These are phyloP conservation scores for Syngnathus acus DNA, from an alignment of 2,797 vertebrate species.

Conservation along the genomic window DNA sequence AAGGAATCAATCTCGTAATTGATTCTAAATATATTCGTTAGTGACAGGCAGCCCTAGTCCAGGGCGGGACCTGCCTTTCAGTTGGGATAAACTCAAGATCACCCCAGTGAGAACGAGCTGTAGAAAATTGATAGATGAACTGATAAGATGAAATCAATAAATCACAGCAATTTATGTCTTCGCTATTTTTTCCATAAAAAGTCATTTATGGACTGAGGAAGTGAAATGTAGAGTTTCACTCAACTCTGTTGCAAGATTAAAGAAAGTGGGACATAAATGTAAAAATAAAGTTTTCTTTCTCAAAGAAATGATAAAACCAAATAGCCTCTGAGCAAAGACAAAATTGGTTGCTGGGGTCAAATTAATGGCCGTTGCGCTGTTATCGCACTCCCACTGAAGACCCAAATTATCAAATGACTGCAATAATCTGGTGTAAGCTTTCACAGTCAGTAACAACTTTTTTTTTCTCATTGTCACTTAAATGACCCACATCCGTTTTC, in stretches of 20 bases:
- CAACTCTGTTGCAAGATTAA: constrained; percentile 26
- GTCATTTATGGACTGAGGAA: constrained; percentile 6
- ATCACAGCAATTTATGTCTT: not conserved
- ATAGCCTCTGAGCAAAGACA: constrained; percentile 41
- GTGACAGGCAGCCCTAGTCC: no score
- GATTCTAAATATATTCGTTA: no score
- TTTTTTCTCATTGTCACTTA: constrained; percentile 47
- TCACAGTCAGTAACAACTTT: constrained; percentile 42
- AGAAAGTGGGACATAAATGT: constrained; percentile 34
- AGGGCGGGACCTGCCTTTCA: no score
- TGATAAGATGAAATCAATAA: not conserved
- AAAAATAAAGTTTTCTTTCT: constrained; percentile 43
- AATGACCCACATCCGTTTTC: constrained; percentile 59
- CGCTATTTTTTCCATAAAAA: not conserved
- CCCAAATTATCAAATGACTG: constrained; percentile 61
- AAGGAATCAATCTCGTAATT: no score
- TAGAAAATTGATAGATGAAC: no score
- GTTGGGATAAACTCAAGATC: no score
- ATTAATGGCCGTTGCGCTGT: constrained; percentile 56
- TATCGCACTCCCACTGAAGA: constrained; percentile 57
- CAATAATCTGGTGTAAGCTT: constrained; percentile 42
- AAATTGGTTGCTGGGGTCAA: constrained; percentile 53
- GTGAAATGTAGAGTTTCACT: constrained; percentile 23
- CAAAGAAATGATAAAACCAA: constrained; percentile 44
- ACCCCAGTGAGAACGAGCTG: no score